Evolutionary conservation across 2,113 vertebrate species (phyloP), one percentile per base, ranked within the genome.

Genomic region (Phyllopteryx taeniolatus): DNA sequence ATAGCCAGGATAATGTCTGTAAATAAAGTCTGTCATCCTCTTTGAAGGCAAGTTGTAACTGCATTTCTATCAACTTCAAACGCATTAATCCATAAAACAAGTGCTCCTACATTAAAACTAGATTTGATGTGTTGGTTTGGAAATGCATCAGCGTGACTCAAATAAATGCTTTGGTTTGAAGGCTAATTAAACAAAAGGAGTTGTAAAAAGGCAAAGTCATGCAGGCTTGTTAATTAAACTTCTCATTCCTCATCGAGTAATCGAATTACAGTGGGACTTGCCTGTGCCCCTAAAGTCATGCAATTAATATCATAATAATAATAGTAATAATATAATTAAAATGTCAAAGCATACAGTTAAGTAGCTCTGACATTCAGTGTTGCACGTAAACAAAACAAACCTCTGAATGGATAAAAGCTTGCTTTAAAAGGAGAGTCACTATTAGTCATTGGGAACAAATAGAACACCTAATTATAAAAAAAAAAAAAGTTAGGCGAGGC

Each of bases 161-260:
- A 22, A 65, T 14, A 65, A 46, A 65, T 13, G 42, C n/a, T 46
- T 42, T 19, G 62, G 61, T 63, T 63, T 63, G 61, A 42, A 63
- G 63, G 42, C 42, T 46, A 44, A 65, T 65, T 15, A 59, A 65
- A 65, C 44, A 65, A 7, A 65, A 8, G 62, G 19, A 43, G 19
- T 19, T n/a, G 11, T 44, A 44, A 65, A 44, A 46, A 22, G 62
- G 7, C 35, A 65, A 39, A 27, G 62, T 44, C 42, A 22, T 22
- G 27, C 22, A 31, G 27, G 27, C 56, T 13, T 11, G n/a, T 59
- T n/a, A 22, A 65, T 6, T 20, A 44, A 65, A 22, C 20, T 8
- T 64, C 39, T 12, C 42, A 22, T 43, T 35, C 60, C 3, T 1
- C 33, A 62, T 62, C 39, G 60, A 39, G 39, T 62, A 8, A 62